Evolutionary conservation across 2,888 invertebrate species (phyloP).

Genomic region (Spodoptera exigua): DNA sequence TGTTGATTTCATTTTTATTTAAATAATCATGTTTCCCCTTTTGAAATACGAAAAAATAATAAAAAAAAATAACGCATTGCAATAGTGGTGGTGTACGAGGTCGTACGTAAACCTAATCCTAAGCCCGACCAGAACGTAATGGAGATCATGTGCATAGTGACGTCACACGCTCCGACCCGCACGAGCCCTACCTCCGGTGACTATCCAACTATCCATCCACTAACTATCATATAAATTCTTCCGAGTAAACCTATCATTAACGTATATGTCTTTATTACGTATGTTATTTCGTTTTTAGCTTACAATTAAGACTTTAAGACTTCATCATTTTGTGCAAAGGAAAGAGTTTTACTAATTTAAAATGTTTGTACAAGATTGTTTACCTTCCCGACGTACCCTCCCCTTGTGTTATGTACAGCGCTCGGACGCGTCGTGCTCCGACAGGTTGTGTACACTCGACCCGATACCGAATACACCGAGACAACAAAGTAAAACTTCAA

Average conservation of each 20-base stretch:
- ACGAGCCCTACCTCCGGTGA: slow-evolving; percentile 52
- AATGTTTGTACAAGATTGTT: slow-evolving; percentile 80
- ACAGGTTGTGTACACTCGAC: slow-evolving; percentile 57
- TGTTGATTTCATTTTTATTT: slow-evolving; percentile 85
- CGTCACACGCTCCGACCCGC: slow-evolving; percentile 52
- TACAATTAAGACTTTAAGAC: slow-evolving; percentile 75
- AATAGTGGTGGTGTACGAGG: slow-evolving; percentile 61
- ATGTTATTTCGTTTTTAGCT: slow-evolving; percentile 84
- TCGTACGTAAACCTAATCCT: slow-evolving; percentile 52
- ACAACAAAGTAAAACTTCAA: slow-evolving; percentile 61
- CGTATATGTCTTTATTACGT: slow-evolving; percentile 90
- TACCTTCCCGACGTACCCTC: slow-evolving; percentile 56
- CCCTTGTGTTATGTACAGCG: slow-evolving; percentile 29
- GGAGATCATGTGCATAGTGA: slow-evolving; percentile 59
- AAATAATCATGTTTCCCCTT: slow-evolving; percentile 72
- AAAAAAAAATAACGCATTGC: slow-evolving; percentile 41
- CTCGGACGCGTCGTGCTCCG: slow-evolving; percentile 20
- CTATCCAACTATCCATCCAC: slow-evolving; percentile 56
- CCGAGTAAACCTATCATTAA: slow-evolving; percentile 85
- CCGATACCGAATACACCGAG: slow-evolving; percentile 61
- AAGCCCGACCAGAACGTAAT: slow-evolving; percentile 56
- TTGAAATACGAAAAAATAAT: slow-evolving; percentile 71
- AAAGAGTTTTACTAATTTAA: slow-evolving; percentile 73
- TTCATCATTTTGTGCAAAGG: slow-evolving; percentile 80
- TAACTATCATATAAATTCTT: slow-evolving; percentile 83